A percentile compares a stretch with the other conserved stretches of the same genome.
Conservation (phyloP, 2,888 invertebrate species). For the Dinocampus coccinellae region DNA sequence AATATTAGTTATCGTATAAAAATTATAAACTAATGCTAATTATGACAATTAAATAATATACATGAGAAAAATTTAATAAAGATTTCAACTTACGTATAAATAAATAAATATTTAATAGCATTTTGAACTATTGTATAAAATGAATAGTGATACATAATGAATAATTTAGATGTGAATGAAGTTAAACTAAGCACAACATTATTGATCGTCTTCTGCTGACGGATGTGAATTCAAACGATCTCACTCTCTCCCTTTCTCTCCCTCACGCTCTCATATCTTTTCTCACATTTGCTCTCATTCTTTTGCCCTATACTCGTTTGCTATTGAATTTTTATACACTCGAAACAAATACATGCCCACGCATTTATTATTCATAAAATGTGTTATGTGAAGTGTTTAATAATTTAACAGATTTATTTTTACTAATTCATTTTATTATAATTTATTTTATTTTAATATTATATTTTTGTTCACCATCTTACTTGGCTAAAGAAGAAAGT, state of each 20-base stretch:
- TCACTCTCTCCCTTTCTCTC: conserved; percentile 27
- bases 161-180: conserved; percentile 4
- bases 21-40: neutral
- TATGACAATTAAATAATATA: neutral
- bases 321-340: too few species aligned
- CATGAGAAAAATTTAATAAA: neutral
- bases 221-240: conserved; percentile 46
- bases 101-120: conserved; percentile 16
- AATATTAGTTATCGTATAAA: neutral
- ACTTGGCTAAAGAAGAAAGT: conserved; percentile 52
- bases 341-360: conserved; percentile 22
- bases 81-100: conserved; percentile 27
- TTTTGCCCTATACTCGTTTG: too few species aligned
- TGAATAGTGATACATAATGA: neutral
- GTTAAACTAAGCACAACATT: conserved; percentile 46
- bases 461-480: conserved; percentile 41
- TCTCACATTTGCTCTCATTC: too few species aligned
- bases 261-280: too few species aligned
- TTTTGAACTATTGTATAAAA: neutral
- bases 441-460: neutral
- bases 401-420: too few species aligned
- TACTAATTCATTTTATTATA: neutral
- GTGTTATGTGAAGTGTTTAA: too few species aligned
- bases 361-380: too few species aligned
- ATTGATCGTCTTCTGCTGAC: conserved; percentile 54